Evolutionary conservation across 2,888 invertebrate genomes (phyloP), one percentile per base, ranked within the genome.

Genomic region (Podotricha telesiphe): DNA sequence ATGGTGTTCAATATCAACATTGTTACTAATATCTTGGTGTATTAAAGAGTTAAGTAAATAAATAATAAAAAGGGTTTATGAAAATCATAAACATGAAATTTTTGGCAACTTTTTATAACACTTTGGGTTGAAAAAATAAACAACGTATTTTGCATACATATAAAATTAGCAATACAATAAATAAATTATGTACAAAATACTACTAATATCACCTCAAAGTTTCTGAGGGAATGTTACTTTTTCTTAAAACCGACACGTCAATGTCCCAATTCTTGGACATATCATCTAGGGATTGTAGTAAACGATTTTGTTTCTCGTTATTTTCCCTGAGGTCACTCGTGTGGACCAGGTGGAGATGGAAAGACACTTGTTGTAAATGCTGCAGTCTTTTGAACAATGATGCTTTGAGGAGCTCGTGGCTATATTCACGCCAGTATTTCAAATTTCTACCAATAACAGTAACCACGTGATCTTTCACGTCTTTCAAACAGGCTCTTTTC

Each of bases 371-470:
- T 69, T 91, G 88, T 74, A 93, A 80, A 77, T 87, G 80, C 68
- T 88, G 87, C 73, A 93, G 82, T 80, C 93, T 85, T 78, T 77
- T 84, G 61, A 87, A 79, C 42, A 93, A 78, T 11, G 88, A 86
- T 70, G 83, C 83, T 71, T 80, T 87, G 2, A 91, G 82, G 45
- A 83, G 78, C 13, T 73, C 70, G 61, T 82, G 78, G 56, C 85
- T 83, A 0, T 85, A 82, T 45, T 86, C 83, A 1, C 95, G 87
- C 94, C 94, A 95, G 71, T 93, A 90, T 72, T 88, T 90, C 19
- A 95, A 86, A 56, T 93, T 93, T 70, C 86, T 86, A 40, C 91
- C 92, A 63, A 95, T 94, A 2, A 93, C 75, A 2, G 89, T 84
- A 2, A 90, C 85, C 13, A 93, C 92, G 77, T 94, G 94, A 55